Conservation (phyloP, 2,797 vertebrate species). For the Myotis pilosus region DNA sequence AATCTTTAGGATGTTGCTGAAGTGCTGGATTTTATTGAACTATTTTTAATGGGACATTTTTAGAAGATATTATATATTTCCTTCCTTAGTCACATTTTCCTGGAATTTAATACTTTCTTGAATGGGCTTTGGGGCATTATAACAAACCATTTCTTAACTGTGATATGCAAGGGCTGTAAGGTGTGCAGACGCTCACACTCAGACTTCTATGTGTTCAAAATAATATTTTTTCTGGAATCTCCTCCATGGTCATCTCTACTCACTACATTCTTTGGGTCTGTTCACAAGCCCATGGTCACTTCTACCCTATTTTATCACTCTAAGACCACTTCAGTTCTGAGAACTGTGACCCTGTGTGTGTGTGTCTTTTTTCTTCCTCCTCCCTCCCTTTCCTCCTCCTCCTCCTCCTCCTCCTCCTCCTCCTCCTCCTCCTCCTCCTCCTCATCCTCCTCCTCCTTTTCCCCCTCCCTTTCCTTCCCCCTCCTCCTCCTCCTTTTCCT, state of each 20-base stretch:
- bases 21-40: slow-evolving; percentile 29
- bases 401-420: fast-evolving
- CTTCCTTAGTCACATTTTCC: slow-evolving; percentile 44
- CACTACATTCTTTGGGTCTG: neutral
- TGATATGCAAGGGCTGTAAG: neutral
- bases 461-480: too few species aligned
- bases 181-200: neutral
- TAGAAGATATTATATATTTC: slow-evolving; percentile 13
- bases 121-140: neutral
- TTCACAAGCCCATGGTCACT: neutral
- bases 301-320: neutral
- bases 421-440: fast-evolving
- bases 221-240: neutral
- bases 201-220: neutral
- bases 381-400: neutral
- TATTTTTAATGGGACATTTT: slow-evolving; percentile 22
- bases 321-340: neutral
- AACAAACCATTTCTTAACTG: neutral
- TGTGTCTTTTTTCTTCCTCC: neutral
- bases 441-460: too few species aligned
- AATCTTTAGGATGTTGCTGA: neutral
- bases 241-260: neutral
- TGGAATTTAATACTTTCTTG: slow-evolving; percentile 17
- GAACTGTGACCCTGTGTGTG: neutral
- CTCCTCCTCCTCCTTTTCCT: too few species aligned